These are phyloP conservation scores for Tetragonula carbonaria DNA, from an alignment of 2,888 invertebrate genomes.

Conservation along the genomic window DNA sequence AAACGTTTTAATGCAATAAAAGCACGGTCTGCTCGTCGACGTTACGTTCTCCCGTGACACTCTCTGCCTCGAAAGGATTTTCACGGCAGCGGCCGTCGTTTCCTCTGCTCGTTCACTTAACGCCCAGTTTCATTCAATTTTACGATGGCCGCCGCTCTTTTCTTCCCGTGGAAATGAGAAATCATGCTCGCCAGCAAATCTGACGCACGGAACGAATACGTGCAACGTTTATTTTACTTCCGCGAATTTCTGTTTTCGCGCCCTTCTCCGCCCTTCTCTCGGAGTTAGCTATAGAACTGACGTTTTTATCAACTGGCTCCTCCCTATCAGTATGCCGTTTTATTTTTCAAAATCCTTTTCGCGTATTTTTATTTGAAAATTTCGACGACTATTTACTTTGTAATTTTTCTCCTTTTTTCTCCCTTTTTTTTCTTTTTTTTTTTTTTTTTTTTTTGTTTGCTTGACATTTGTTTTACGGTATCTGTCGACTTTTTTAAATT, in stretches of 20 bases:
- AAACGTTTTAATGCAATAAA: constrained; percentile 64
- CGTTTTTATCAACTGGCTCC: not conserved
- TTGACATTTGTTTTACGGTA: not conserved
- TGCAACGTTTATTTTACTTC: constrained; percentile 24
- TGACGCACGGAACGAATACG: constrained; percentile 46
- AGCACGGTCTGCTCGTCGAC: constrained; percentile 52
- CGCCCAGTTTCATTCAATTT: constrained; percentile 66
- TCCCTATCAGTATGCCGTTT: not conserved
- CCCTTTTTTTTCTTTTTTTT: not conserved
- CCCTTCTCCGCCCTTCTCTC: not conserved
- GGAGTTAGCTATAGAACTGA: constrained; percentile 4
- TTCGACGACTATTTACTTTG: not conserved
- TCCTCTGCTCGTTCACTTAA: constrained; percentile 61
- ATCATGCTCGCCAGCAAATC: constrained; percentile 48
- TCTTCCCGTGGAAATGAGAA: constrained; percentile 37
- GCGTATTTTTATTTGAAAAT: not conserved
- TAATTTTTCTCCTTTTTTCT: not conserved
- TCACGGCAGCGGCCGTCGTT: constrained; percentile 30
- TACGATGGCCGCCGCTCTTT: constrained; percentile 31
- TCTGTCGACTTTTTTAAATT: not conserved
- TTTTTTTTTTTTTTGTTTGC: not conserved
- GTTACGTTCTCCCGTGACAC: constrained; percentile 58
- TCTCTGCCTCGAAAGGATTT: constrained; percentile 55
- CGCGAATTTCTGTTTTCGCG: not conserved
- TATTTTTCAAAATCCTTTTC: not conserved